Conservation (phyloP, 1,140 invertebrate genomes). For the Philaenus spumarius region DNA sequence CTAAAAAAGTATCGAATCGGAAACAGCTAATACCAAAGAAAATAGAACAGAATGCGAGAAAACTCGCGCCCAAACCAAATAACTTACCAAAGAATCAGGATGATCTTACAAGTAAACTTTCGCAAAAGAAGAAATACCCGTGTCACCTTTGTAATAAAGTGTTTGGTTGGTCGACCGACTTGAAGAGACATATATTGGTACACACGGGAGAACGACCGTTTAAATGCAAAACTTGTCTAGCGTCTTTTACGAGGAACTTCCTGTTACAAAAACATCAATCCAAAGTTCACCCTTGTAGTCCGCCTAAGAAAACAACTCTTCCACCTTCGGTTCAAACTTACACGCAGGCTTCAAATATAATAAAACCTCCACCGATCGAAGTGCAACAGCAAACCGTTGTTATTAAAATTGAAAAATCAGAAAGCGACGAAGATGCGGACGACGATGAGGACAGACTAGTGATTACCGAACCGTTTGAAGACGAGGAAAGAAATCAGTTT, state of each 20-base stretch:
- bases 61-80: conserved; percentile 12
- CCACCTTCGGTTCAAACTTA: no score
- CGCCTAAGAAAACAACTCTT: neutral
- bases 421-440: neutral
- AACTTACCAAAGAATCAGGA: neutral
- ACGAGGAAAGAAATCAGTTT: neutral
- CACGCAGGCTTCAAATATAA: no score
- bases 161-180: conserved; percentile 39
- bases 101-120: neutral
- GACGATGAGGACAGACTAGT: conserved; percentile 7
- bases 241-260: conserved; percentile 55
- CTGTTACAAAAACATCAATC: conserved; percentile 38
- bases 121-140: conserved; percentile 29
- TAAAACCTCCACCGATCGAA: no score
- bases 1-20: conserved; percentile 16
- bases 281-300: conserved; percentile 31
- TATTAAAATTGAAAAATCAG: neutral
- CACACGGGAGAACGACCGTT: conserved; percentile 70
- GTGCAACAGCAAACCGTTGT: no score
- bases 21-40: conserved; percentile 26
- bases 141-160: conserved; percentile 35
- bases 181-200: conserved; percentile 58
- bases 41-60: conserved; percentile 9
- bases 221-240: conserved; percentile 67
- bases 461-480: conserved; percentile 2